A percentile compares a stretch with the other conserved stretches of the same genome.
Conservation (phyloP, 2,113 vertebrate species). For the Sinocyclocheilus anophthalmus region DNA sequence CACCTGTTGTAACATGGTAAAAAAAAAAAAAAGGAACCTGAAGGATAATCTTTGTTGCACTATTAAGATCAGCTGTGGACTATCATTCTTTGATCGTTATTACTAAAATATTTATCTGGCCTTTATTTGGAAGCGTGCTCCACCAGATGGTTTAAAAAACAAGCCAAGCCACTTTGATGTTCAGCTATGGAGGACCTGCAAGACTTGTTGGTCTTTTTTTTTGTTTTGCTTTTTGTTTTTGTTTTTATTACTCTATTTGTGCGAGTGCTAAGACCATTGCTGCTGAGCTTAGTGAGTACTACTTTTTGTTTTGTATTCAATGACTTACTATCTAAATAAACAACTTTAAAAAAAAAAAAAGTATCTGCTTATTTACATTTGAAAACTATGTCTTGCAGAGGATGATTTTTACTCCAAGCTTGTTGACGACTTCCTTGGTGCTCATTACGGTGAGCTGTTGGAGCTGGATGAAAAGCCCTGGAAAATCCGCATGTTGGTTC, state of each 20-base stretch:
- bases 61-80: constrained; percentile 25
- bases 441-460: constrained; percentile 70
- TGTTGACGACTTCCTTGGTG: constrained; percentile 72
- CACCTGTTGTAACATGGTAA: not conserved
- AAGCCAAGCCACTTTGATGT: constrained; percentile 55
- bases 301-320: not conserved
- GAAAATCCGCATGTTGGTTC: constrained; percentile 74
- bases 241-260: no score
- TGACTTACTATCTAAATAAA: not conserved
- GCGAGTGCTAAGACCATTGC: constrained; percentile 62
- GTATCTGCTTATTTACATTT: not conserved
- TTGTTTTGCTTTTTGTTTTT: no score
- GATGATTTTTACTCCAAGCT: constrained; percentile 75
- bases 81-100: constrained; percentile 20
- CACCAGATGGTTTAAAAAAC: constrained; percentile 56
- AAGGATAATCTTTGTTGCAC: constrained; percentile 15
- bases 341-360: no score
- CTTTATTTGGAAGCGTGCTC: constrained; percentile 60
- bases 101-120: constrained; percentile 56
- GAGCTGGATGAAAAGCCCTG: constrained; percentile 61
- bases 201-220: constrained; percentile 62
- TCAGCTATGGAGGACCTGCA: constrained; percentile 67
- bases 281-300: constrained; percentile 73
- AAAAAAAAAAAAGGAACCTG: not conserved
- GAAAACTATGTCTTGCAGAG: constrained; percentile 64